These are phyloP conservation scores for Reticulitermes speratus DNA, from an alignment of 1,140 invertebrate species.

Conservation along the genomic window DNA sequence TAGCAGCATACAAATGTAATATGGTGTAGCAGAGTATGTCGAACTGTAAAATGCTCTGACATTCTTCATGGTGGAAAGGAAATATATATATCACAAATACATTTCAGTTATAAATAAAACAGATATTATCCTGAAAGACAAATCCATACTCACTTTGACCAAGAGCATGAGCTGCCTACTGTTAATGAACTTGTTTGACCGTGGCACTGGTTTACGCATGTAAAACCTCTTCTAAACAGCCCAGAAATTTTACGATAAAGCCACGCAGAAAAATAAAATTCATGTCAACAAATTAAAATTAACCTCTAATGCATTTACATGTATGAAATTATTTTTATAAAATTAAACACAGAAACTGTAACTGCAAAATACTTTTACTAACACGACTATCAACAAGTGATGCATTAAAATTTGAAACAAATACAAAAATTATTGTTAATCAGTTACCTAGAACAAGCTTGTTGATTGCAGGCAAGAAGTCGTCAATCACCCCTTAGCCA, in stretches of 20 bases:
- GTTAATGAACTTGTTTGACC: not conserved
- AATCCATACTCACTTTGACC: not conserved
- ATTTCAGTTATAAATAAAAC: not conserved
- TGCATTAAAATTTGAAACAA: not conserved
- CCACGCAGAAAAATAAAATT: not conserved
- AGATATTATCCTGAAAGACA: not conserved
- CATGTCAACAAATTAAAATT: not conserved
- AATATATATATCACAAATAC: constrained; percentile 3
- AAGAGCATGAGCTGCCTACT: not conserved
- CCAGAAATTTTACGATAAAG: no score
- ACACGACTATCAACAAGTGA: not conserved
- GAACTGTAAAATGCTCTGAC: not conserved
- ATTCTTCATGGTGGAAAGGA: not conserved
- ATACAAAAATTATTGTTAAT: not conserved
- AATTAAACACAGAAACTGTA: not conserved
- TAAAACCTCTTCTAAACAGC: not conserved
- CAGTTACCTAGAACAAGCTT: not conserved
- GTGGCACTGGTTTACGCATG: not conserved
- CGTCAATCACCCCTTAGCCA: not conserved
- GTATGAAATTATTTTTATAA: not conserved
- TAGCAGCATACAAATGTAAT: no score
- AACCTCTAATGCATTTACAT: not conserved
- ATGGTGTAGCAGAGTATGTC: no score
- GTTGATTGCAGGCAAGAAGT: not conserved
- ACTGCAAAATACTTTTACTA: not conserved